A percentile compares a stretch with the other conserved stretches of the same genome.
phyloP scores from a whole-genome alignment of 2,113 vertebrate genomes.

The Natator depressus region DNA sequence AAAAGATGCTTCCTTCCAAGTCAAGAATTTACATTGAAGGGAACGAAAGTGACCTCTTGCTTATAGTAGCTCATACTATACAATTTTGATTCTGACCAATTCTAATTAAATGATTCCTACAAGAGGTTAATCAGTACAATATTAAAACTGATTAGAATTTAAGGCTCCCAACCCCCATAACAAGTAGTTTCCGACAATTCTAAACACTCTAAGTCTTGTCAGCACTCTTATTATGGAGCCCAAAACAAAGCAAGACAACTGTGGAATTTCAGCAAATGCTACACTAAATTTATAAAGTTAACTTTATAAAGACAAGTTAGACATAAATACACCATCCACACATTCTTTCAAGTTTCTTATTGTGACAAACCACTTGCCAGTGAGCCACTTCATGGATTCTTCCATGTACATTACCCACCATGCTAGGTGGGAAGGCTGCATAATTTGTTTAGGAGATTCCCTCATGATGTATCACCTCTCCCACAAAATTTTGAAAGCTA shows the following conservation, averaged over 20 bases:
- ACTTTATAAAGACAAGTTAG: not conserved
- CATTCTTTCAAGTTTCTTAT: not conserved
- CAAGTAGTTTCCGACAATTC: not conserved
- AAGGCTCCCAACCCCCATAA: not conserved
- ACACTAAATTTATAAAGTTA: not conserved
- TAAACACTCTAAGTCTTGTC: not conserved
- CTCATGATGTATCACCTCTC: not conserved
- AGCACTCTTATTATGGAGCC: not conserved
- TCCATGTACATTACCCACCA: not conserved
- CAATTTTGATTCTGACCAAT: not conserved
- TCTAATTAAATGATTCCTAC: too few species aligned
- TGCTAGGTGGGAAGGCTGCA: not conserved
- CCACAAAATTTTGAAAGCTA: not conserved
- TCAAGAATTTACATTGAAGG: not conserved
- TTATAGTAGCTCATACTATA: not conserved
- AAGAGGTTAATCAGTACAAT: too few species aligned
- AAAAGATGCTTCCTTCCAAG: not conserved
- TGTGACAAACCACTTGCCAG: not conserved
- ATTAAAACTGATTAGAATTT: too few species aligned
- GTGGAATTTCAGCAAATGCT: not conserved
- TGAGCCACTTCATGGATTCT: not conserved
- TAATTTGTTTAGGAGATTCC: not conserved
- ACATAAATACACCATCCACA: not conserved
- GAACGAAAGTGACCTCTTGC: not conserved
- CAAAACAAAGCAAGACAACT: not conserved